Percentiles rank a stretch among this genome's conserved stretches.
phyloP scores from a whole-genome alignment of 2,888 invertebrate species.

The Ophioninae sp. region DNA sequence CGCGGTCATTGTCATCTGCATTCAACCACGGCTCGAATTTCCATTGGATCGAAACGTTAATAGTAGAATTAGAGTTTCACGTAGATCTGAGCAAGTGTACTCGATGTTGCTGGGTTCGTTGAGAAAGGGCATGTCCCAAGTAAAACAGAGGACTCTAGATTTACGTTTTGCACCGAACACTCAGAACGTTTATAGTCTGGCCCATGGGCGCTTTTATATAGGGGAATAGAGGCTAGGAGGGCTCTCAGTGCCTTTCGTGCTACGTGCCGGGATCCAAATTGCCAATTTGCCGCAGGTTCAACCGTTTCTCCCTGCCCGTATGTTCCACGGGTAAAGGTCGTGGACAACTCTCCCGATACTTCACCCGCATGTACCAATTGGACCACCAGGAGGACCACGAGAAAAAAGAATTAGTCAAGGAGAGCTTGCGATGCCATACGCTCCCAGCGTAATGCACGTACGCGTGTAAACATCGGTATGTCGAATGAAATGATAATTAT shows the following conservation, averaged over 20 bases:
- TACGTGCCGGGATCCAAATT: constrained; percentile 67
- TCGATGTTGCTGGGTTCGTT: not conserved
- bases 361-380: constrained; percentile 32
- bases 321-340: constrained; percentile 65
- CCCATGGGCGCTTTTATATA: constrained; percentile 48
- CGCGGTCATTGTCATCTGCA: constrained; percentile 30
- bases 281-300: constrained; percentile 71
- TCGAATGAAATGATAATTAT: constrained; percentile 29
- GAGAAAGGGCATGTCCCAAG: constrained; percentile 16
- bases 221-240: constrained; percentile 40
- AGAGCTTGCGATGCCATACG: constrained; percentile 28
- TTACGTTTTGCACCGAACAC: constrained; percentile 42
- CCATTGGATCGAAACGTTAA: constrained; percentile 65
- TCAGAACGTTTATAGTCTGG: constrained; percentile 43
- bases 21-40: constrained; percentile 56
- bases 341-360: constrained; percentile 52
- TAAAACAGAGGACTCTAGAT: constrained; percentile 1
- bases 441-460: not conserved
- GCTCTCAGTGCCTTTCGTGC: constrained; percentile 43
- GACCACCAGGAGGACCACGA: constrained; percentile 37
- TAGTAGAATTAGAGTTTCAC: constrained; percentile 65
- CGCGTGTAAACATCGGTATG: not conserved
- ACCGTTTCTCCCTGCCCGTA: constrained; percentile 64
- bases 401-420: constrained; percentile 34
- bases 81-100: constrained; percentile 45